Percentiles rank a stretch among this genome's conserved stretches.
Conservation (phyloP, 2,113 vertebrate species). For the Morone chrysops region DNA sequence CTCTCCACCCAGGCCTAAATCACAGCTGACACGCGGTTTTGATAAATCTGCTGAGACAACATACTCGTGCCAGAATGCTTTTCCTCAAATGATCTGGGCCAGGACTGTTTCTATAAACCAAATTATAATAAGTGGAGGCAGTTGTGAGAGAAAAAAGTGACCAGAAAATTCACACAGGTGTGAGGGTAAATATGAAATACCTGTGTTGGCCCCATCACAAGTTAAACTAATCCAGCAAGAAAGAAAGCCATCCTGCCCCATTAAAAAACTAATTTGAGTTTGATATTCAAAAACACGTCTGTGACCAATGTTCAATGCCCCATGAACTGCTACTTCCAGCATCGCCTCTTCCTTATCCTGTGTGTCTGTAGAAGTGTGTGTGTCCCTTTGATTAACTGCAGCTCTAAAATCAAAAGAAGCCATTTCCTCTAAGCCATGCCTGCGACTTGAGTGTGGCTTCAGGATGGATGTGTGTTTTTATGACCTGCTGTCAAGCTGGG, state of each 20-base stretch:
- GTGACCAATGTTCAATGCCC: constrained; percentile 44
- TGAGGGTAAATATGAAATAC: background rate
- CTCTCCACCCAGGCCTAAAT: constrained; percentile 44
- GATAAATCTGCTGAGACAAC: constrained; percentile 36
- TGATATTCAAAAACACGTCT: constrained; percentile 31
- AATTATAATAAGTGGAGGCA: constrained; percentile 1
- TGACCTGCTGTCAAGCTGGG: constrained; percentile 68
- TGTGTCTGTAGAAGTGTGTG: constrained; percentile 24
- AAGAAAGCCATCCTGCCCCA: constrained; percentile 1
- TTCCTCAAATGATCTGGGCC: constrained; percentile 37
- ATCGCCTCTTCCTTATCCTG: constrained; percentile 62
- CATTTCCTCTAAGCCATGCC: constrained; percentile 75
- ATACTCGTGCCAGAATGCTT: constrained; percentile 33
- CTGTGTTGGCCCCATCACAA: background rate
- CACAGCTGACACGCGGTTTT: constrained; percentile 39
- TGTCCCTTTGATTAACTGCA: constrained; percentile 70
- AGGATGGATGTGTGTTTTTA: constrained; percentile 82
- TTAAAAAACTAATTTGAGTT: constrained; percentile 6
- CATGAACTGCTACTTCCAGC: constrained; percentile 49
- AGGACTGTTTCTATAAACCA: constrained; percentile 23
- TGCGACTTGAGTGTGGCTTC: constrained; percentile 59
- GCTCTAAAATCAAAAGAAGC: constrained; percentile 71
- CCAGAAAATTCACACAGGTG: background rate
- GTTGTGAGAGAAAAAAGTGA: background rate
- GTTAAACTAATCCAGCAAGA: background rate